These are phyloP conservation scores for Corella eumyota DNA, from an alignment of 23 tunicate species.

Conservation along the genomic window DNA sequence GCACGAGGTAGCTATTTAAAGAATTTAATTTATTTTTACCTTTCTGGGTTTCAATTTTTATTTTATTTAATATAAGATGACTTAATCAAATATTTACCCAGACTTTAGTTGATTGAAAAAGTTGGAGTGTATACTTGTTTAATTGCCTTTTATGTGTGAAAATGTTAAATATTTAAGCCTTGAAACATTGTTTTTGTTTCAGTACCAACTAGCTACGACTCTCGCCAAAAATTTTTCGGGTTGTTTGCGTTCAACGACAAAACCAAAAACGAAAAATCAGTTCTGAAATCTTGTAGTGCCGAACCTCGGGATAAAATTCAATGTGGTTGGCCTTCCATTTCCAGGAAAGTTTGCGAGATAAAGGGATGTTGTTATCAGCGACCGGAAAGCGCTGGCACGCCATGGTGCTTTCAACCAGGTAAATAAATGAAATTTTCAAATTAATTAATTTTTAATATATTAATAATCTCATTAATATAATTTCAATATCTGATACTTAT, in stretches of 20 bases:
- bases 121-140: too few species aligned
- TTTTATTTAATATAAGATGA: too few species aligned
- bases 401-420: conserved; percentile 54
- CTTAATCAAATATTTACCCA: too few species aligned
- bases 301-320: conserved; percentile 25
- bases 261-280: conserved; percentile 2
- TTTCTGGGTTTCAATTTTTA: too few species aligned
- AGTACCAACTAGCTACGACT: neutral
- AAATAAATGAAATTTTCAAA: neutral
- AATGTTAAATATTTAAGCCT: too few species aligned
- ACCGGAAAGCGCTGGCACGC: conserved; percentile 4
- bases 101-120: too few species aligned
- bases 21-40: too few species aligned
- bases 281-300: conserved; percentile 28
- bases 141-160: too few species aligned
- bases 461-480: too few species aligned
- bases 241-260: conserved; percentile 2
- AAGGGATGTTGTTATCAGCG: conserved; percentile 48
- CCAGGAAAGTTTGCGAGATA: conserved; percentile 23
- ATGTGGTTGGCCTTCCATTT: conserved; percentile 57
- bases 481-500: neutral
- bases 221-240: neutral
- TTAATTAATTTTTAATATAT: neutral
- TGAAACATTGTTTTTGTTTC: too few species aligned
- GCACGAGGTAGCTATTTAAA: too few species aligned